Conservation (phyloP, 2,888 invertebrate genomes). For the Leucoma salicis region DNA sequence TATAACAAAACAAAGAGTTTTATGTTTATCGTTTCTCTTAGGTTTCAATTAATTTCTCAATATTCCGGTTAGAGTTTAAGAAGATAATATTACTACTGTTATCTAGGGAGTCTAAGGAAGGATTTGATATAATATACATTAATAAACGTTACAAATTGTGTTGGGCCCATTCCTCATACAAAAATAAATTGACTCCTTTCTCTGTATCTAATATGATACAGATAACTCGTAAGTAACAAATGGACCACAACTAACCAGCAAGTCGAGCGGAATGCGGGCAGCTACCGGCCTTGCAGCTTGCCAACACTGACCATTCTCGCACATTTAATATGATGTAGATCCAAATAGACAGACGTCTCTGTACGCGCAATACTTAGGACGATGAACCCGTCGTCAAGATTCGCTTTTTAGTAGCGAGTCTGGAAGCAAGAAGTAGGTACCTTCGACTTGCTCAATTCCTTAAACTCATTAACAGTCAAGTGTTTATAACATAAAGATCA, state of each 20-base stretch:
- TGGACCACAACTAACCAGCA: conserved; percentile 61
- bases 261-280: conserved; percentile 73
- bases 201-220: not conserved
- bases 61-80: too few species aligned
- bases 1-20: too few species aligned
- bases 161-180: too few species aligned
- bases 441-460: not conserved
- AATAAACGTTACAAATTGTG: too few species aligned
- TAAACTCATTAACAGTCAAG: too few species aligned
- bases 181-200: too few species aligned
- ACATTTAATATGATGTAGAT: conserved; percentile 51
- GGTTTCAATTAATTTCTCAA: too few species aligned
- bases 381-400: conserved; percentile 44
- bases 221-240: conserved; percentile 46
- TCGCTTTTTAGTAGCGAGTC: conserved; percentile 17
- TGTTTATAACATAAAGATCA: too few species aligned
- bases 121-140: too few species aligned
- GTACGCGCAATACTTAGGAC: conserved; percentile 44
- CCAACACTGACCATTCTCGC: conserved; percentile 74
- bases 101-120: too few species aligned
- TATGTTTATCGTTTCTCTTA: too few species aligned
- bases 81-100: too few species aligned
- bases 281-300: conserved; percentile 75
- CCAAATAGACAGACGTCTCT: conserved; percentile 51
- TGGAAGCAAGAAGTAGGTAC: conserved; percentile 4